Conservation (phyloP, 2,113 vertebrate genomes). For the Cebus imitator region DNA sequence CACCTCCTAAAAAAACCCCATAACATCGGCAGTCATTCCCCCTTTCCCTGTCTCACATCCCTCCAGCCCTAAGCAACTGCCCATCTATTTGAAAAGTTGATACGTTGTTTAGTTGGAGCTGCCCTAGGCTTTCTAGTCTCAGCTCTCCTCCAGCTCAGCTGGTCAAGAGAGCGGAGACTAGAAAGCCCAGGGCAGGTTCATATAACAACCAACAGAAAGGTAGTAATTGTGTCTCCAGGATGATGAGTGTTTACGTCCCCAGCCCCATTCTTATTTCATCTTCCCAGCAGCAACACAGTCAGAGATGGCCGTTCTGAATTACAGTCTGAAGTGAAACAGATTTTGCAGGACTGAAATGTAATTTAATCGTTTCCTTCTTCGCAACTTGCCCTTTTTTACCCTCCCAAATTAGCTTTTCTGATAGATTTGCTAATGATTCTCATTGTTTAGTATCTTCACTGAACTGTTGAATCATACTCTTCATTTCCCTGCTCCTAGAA, state of each 20-base stretch:
- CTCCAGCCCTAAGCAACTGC: background rate
- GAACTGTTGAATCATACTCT: slow-evolving; percentile 73
- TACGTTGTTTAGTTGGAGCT: slow-evolving; percentile 9
- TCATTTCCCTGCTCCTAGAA: slow-evolving; percentile 55
- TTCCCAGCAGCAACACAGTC: slow-evolving; percentile 33
- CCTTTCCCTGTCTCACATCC: background rate
- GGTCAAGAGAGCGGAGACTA: background rate
- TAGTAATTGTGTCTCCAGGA: slow-evolving; percentile 38
- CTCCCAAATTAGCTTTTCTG: slow-evolving; percentile 68
- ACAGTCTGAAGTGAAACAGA: slow-evolving; percentile 50
- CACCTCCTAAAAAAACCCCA: background rate
- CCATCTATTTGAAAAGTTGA: background rate
- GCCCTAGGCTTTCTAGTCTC: background rate
- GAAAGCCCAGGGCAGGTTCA: background rate
- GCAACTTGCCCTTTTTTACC: slow-evolving; percentile 71
- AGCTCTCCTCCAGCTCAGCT: background rate
- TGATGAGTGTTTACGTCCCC: background rate
- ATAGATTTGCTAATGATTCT: slow-evolving; percentile 76
- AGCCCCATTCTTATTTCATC: slow-evolving; percentile 39
- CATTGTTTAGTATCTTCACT: slow-evolving; percentile 72
- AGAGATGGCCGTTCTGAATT: slow-evolving; percentile 57
- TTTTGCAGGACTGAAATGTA: slow-evolving; percentile 61
- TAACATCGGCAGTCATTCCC: background rate
- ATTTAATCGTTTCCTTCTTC: slow-evolving; percentile 74
- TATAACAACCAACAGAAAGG: background rate